Conservation (phyloP, 1,140 invertebrate genomes). For the Temnothorax nylanderi region DNA sequence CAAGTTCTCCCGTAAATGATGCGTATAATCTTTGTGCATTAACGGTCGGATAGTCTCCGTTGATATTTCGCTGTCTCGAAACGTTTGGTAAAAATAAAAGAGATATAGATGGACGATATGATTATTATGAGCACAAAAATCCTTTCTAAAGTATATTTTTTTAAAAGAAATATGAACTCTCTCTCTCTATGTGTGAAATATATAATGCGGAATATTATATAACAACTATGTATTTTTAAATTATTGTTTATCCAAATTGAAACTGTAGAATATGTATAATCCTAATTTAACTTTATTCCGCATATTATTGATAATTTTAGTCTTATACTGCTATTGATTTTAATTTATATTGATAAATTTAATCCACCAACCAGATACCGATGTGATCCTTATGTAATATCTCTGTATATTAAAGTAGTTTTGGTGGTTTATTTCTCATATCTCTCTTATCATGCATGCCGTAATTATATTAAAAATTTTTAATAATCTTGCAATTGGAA, state of each 20-base stretch:
- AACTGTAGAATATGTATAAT: neutral
- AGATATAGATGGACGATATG: too few species aligned
- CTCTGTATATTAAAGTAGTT: neutral
- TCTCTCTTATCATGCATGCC: neutral
- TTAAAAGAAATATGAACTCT: neutral
- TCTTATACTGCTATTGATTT: neutral
- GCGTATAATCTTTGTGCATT: slow-evolving; percentile 17
- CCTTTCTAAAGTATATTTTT: neutral
- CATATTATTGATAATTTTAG: neutral
- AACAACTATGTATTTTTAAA: neutral
- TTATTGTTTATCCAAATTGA: neutral
- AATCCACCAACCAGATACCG: neutral
- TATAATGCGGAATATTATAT: neutral
- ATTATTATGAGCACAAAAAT: neutral
- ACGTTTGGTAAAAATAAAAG: neutral
- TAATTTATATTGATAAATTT: neutral
- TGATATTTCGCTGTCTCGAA: neutral
- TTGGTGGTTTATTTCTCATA: neutral
- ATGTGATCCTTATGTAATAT: neutral
- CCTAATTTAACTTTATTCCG: neutral
- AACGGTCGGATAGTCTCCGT: neutral
- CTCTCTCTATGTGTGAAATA: neutral
- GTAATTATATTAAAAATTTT: neutral
- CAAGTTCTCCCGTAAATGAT: slow-evolving; percentile 8
- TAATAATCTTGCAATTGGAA: too few species aligned